Conservation (phyloP, 2,888 invertebrate species). For the Thysanoteuthis rhombus region DNA sequence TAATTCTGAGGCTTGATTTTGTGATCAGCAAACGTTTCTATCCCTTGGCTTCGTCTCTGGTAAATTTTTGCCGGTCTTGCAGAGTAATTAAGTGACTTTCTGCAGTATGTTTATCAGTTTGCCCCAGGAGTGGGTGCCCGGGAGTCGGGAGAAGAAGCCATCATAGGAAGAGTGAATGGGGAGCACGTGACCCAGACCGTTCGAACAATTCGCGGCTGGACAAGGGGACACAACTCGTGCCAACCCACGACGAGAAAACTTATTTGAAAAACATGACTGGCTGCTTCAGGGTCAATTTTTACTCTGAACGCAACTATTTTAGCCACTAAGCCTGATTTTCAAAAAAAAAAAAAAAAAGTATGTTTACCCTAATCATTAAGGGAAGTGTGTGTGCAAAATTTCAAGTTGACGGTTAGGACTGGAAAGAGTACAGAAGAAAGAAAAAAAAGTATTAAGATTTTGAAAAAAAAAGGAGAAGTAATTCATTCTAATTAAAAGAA, state of each 20-base stretch:
- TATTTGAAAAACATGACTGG: too few species aligned
- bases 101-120: neutral
- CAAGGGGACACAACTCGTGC: neutral
- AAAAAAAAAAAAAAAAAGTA: too few species aligned
- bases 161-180: neutral
- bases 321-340: too few species aligned
- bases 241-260: neutral
- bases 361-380: too few species aligned
- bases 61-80: neutral
- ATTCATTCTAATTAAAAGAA: too few species aligned
- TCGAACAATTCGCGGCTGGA: neutral
- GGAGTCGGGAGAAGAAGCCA: neutral
- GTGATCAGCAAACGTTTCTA: neutral
- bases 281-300: too few species aligned
- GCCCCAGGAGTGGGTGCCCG: neutral
- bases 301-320: too few species aligned
- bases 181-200: neutral
- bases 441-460: too few species aligned
- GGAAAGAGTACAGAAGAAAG: too few species aligned
- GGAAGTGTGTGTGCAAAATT: too few species aligned
- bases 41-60: neutral
- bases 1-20: neutral
- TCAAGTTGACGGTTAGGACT: too few species aligned
- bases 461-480: too few species aligned
- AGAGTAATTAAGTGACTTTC: neutral